Evolutionary conservation across 2,888 invertebrate genomes (phyloP), one percentile per base, ranked within the genome.

Genomic region (Chymomyza amoena): DNA sequence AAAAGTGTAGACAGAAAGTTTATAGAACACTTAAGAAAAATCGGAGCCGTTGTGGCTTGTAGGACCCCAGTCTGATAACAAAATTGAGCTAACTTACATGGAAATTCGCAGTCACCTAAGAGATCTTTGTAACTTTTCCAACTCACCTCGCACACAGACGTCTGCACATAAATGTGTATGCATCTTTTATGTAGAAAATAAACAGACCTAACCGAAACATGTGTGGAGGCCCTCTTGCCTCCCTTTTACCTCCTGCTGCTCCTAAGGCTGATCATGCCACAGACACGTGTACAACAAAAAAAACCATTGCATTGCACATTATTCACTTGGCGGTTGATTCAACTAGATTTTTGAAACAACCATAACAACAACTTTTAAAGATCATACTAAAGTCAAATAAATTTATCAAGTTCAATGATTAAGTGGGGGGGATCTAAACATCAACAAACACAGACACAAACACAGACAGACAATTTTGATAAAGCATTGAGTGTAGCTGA

Each of bases 361-460:
- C 54, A 10, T 45, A 10, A 20, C 54, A 54, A 54, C 54, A n/a
- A 54, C 54, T 54, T 7, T 18, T 16, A 54, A 57, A 57, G 57
- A 20, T 57, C 57, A 57, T 57, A 25, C 20, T 10, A 60, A 65
- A 65, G 65, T 69, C 62, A 65, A 51, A 73, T 69, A 65, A 64
- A 73, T 69, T 63, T 69, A 66, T 73, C 69, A 73, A 69, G 73
- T 64, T 64, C 68, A 73, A 45, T 45, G 39, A 45, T 45, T 45
- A 45, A 45, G 13, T 45, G 13, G 15, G 6, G 16, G 16, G 54
- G 9, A 20, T 16, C 54, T 54, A 54, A 54, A 54, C 54, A 54
- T 54, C 10, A 54, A 20, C 54, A 54, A 54, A 9, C 54, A 54
- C 20, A 18, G 16, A 20, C 39, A 66, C 61, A 64, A 64, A 66